These are phyloP conservation scores for Microcebus jonahi DNA, from an alignment of 2,113 vertebrate species.

Conservation along the genomic window DNA sequence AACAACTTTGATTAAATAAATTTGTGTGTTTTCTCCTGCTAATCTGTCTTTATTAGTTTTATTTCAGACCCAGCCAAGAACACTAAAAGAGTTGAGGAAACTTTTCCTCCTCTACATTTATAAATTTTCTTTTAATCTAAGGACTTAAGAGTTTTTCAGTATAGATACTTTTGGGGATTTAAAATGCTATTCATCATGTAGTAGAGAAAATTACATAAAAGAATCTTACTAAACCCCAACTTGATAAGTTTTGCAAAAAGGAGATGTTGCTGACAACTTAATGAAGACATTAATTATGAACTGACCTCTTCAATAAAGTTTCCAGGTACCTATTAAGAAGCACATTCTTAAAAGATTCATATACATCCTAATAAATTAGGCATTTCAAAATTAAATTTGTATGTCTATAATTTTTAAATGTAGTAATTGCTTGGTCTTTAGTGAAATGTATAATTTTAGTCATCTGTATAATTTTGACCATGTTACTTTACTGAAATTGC, in stretches of 20 bases:
- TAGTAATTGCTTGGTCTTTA: background rate
- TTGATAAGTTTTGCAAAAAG: conserved; percentile 31
- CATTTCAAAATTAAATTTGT: background rate
- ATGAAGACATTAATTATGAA: conserved; percentile 40
- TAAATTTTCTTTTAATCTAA: background rate
- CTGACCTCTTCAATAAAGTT: background rate
- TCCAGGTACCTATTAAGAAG: conserved; percentile 21
- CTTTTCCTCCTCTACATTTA: background rate
- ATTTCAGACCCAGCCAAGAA: background rate
- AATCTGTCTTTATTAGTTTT: background rate
- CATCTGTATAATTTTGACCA: background rate
- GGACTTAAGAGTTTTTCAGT: background rate
- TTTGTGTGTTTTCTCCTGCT: background rate
- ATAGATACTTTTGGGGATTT: background rate
- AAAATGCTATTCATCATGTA: background rate
- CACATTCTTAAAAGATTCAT: background rate
- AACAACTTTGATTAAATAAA: background rate
- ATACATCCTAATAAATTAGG: background rate
- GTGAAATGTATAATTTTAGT: background rate
- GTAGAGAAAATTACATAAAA: background rate
- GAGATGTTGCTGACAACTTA: background rate
- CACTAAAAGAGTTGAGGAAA: background rate
- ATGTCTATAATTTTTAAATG: background rate
- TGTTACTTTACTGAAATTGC: background rate
- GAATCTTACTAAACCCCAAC: background rate